Evolutionary conservation across 2,888 invertebrate genomes (phyloP).

Genomic region (Eupithecia subfuscata): DNA sequence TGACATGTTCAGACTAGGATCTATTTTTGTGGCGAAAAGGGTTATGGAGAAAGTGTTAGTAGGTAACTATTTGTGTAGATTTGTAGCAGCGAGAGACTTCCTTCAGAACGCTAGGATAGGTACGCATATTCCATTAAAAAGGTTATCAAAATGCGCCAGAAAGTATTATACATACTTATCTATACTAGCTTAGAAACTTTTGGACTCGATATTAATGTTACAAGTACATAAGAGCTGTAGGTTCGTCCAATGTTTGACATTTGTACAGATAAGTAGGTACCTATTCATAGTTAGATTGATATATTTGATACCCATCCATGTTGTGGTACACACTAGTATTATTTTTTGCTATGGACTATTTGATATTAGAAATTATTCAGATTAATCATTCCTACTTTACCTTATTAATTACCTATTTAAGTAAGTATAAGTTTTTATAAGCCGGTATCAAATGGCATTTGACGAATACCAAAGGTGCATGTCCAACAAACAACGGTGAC

Average conservation of each 20-base stretch:
- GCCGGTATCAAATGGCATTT: neutral
- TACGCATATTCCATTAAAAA: neutral
- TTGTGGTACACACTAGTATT: neutral
- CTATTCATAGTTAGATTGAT: neutral
- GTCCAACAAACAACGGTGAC: neutral
- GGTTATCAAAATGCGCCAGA: slow-evolving; percentile 11
- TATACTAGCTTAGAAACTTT: neutral
- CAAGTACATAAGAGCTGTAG: slow-evolving; percentile 19
- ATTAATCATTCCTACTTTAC: neutral
- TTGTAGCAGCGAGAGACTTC: neutral
- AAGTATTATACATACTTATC: neutral
- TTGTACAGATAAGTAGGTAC: slow-evolving; percentile 29
- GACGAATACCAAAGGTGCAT: neutral
- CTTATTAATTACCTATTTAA: neutral
- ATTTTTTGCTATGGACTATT: neutral
- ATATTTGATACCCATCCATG: neutral
- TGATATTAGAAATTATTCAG: neutral
- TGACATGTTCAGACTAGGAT: slow-evolving; percentile 25
- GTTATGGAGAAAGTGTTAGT: slow-evolving; percentile 1
- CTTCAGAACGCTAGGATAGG: neutral
- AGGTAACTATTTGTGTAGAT: neutral
- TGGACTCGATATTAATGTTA: slow-evolving; percentile 23
- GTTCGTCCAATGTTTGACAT: slow-evolving; percentile 37
- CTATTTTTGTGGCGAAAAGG: slow-evolving; percentile 22
- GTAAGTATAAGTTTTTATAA: neutral